Base-by-base conservation (phyloP, 1,140 invertebrate genomes). In the Hestina assimilis region DNA sequence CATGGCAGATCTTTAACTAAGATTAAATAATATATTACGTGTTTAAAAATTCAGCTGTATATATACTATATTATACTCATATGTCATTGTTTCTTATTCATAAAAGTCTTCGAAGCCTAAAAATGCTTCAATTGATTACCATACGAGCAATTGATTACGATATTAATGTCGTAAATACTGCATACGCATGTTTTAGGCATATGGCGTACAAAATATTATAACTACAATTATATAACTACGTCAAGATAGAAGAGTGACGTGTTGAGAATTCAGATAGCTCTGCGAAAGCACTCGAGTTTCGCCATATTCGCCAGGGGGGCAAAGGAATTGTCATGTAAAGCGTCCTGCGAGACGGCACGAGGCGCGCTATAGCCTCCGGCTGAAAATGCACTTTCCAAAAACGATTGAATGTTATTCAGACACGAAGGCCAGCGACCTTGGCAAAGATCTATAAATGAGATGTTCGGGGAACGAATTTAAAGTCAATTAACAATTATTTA, bases 381-480 rank as follows among this genome's bases (percentile, higher is more conserved):
- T 68, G 66, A 75, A 86, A 88, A 83, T 88, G 83, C 81, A 85
- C 83, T 88, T 85, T 86, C 76, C 59, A 68, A 72, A 75, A 79
- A 66, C 73, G 79, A 83, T 84, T 79, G 79, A 70, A 73, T 79
- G 33, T 38, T 38, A 38, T 38, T 38, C 19, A 38, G 33, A 31
- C 11, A 19, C 33, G 1, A 2, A 19, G 15, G 8, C 7, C 15
- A 3, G 15, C 33, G 15, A 38, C 15, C 33, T 35, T 38, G 19
- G 8, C 4, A 38, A 8, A n/a, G 6, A 19, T 19, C 9, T 38
- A 8, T 8, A 19, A 38, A 35, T 38, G n/a, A 9, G 14, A 38
- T 2, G 15, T 2, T 17, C 33, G 15, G 19, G 7, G 1, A 7
- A 9, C 33, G 33, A 17, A 7, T 9, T 11, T 6, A 33, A 1